phyloP scores from a whole-genome alignment of 2,797 vertebrate genomes.

The Onychomys leucogaster region DNA sequence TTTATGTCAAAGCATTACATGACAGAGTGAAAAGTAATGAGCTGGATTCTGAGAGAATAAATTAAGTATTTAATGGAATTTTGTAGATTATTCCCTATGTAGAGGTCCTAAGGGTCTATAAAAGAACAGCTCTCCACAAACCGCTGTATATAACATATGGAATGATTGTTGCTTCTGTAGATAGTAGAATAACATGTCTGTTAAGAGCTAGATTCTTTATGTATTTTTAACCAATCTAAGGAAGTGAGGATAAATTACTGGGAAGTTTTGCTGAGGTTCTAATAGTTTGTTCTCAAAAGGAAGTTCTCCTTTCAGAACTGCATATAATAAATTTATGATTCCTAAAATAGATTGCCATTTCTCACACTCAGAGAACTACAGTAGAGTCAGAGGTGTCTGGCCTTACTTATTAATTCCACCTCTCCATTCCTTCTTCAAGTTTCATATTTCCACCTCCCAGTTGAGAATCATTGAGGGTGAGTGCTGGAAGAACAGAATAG shows the following conservation, averaged over 20 bases:
- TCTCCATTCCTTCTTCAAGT: constrained; percentile 24
- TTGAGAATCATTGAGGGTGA: constrained; percentile 60
- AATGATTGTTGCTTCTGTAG: constrained; percentile 40
- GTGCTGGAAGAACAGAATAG: constrained; percentile 39
- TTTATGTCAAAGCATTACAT: constrained; percentile 22
- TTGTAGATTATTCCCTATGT: neutral
- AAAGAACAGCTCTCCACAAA: neutral
- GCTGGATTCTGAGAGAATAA: constrained; percentile 18
- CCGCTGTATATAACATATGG: neutral
- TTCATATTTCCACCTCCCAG: constrained; percentile 4
- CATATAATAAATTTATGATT: constrained; percentile 60
- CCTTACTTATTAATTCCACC: constrained; percentile 61
- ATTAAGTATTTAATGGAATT: constrained; percentile 47
- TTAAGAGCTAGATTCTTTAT: constrained; percentile 12
- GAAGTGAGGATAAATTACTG: constrained; percentile 9
- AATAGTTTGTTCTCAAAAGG: constrained; percentile 59
- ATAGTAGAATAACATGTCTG: constrained; percentile 12
- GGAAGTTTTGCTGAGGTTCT: constrained; percentile 40
- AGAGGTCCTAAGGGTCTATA: neutral
- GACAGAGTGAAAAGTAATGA: constrained; percentile 4
- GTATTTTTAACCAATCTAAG: neutral
- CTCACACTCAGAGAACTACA: neutral
- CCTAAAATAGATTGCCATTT: constrained; percentile 57
- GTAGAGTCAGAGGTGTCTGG: constrained; percentile 60
- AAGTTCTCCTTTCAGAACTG: constrained; percentile 36